Evolutionary conservation across 2,113 vertebrate genomes (phyloP).

Genomic region (Sapayoa aenigma): DNA sequence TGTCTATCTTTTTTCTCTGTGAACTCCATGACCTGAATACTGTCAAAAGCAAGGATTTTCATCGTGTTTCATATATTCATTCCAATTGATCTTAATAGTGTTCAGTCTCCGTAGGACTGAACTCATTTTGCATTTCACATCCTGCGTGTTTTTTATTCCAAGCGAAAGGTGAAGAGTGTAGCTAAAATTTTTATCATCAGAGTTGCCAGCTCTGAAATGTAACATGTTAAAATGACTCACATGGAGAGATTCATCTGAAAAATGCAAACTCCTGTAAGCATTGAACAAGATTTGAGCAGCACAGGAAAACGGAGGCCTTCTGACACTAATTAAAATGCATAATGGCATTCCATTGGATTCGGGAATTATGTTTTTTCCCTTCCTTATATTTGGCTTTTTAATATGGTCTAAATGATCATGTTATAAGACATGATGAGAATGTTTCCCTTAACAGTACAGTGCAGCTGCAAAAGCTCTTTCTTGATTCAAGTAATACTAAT

Average conservation of each 20-base stretch:
- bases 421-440: neutral
- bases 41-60: neutral
- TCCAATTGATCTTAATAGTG: neutral
- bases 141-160: neutral
- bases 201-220: neutral
- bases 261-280: neutral
- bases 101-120: neutral
- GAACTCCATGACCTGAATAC: neutral
- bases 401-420: neutral
- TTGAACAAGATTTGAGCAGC: neutral
- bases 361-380: neutral
- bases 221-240: neutral
- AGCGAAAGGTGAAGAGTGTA: neutral
- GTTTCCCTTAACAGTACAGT: neutral
- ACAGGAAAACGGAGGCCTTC: neutral
- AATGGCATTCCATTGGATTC: neutral
- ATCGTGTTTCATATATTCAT: neutral
- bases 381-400: neutral
- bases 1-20: neutral
- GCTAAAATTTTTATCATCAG: neutral
- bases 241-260: neutral
- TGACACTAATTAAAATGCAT: neutral
- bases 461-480: neutral
- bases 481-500: neutral
- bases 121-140: neutral